Evolutionary conservation across 2,113 vertebrate species (phyloP).

Genomic region (Pluvianellus socialis): DNA sequence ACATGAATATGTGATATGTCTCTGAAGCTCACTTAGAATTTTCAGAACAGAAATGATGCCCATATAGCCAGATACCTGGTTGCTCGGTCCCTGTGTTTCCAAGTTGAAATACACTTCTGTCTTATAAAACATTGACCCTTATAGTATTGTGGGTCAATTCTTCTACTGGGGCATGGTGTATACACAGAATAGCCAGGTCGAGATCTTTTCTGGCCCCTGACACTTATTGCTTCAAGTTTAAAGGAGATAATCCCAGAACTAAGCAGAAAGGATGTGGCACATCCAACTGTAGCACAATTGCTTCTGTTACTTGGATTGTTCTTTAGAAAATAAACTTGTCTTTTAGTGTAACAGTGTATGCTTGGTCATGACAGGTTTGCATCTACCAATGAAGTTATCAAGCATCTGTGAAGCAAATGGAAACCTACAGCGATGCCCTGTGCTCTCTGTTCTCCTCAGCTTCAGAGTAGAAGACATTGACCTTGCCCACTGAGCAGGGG

Average conservation of each 20-base stretch:
- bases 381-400: background rate
- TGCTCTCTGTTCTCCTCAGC: background rate
- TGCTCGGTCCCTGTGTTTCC: background rate
- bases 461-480: background rate
- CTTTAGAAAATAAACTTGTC: background rate
- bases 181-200: background rate
- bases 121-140: background rate
- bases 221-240: background rate
- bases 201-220: background rate
- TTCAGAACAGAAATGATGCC: background rate
- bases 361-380: background rate
- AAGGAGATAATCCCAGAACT: background rate
- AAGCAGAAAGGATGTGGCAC: background rate
- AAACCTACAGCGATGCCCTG: background rate
- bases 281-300: background rate
- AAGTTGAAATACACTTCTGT: background rate
- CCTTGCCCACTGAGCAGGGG: background rate
- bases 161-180: background rate
- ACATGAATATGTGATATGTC: background rate
- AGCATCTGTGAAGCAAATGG: background rate
- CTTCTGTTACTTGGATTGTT: background rate
- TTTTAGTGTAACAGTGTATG: background rate
- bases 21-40: background rate
- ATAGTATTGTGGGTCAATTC: background rate
- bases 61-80: background rate